Percentiles rank a stretch among this genome's conserved stretches.
Conservation (phyloP, 2,113 vertebrate genomes). For the Muntiacus muntjak region DNA sequence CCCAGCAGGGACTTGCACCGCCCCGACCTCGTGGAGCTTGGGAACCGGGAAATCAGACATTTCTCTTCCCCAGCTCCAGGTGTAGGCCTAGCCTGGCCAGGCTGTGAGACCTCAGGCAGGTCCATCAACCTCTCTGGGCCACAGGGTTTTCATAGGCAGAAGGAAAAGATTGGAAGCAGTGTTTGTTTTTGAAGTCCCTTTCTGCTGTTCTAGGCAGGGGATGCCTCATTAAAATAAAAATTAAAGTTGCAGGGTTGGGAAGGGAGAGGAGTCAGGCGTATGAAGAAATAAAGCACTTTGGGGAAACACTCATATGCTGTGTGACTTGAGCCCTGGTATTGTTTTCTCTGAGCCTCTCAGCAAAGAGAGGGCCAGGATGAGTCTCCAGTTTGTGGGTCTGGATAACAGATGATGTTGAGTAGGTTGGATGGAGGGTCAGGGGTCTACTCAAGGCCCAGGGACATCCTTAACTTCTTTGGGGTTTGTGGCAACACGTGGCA, state of each 20-base stretch:
- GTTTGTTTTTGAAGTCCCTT: neutral
- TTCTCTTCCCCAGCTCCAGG: neutral
- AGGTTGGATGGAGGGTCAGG: neutral
- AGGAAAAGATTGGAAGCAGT: neutral
- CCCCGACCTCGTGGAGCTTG: neutral
- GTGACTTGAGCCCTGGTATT: neutral
- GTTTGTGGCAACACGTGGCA: neutral
- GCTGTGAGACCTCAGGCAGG: neutral
- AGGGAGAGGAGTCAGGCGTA: neutral
- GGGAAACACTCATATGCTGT: neutral
- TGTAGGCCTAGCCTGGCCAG: neutral
- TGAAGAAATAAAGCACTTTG: neutral
- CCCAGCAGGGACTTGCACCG: neutral
- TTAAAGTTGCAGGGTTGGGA: neutral
- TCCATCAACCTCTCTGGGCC: neutral
- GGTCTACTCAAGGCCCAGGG: neutral
- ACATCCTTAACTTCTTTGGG: neutral
- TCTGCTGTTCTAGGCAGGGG: neutral
- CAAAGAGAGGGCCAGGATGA: neutral
- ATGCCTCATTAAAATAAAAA: neutral
- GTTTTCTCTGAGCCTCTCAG: neutral
- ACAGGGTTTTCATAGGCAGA: neutral
- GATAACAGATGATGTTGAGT: neutral
- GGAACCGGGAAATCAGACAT: constrained; percentile 26
- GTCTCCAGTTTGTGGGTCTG: neutral